Conservation (phyloP, 2,797 vertebrate genomes). For the Protonibea diacanthus region DNA sequence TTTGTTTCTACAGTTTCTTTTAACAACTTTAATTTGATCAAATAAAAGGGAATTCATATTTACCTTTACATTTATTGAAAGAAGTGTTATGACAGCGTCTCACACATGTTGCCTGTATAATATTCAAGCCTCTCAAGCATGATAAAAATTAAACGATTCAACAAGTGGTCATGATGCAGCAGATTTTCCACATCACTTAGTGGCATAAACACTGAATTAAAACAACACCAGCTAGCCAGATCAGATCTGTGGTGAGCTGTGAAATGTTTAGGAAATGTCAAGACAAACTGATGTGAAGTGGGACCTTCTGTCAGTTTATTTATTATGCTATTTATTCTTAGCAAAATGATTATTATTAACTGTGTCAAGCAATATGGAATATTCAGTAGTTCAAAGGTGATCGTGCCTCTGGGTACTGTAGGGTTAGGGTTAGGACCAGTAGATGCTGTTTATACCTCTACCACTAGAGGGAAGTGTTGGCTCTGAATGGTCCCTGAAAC, state of each 20-base stretch:
- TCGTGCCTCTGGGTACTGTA: neutral
- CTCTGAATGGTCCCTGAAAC: constrained; percentile 64
- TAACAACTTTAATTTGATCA: neutral
- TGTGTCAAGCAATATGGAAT: neutral
- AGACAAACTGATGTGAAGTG: neutral
- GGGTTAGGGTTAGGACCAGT: too few relatives aligned
- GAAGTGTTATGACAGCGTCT: neutral
- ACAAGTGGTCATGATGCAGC: neutral
- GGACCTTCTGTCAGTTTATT: neutral
- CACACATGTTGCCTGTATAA: too few relatives aligned
- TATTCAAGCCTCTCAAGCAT: neutral
- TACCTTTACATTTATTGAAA: neutral
- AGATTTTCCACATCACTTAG: neutral
- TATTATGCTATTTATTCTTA: neutral
- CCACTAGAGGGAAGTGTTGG: constrained; percentile 84
- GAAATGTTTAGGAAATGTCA: neutral
- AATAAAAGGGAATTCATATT: neutral
- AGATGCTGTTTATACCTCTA: constrained; percentile 15
- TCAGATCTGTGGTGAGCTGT: neutral
- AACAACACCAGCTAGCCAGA: neutral
- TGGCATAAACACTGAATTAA: neutral
- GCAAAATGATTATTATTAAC: neutral
- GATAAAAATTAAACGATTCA: neutral
- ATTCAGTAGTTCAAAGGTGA: neutral
- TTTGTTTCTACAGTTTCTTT: neutral